phyloP scores from a whole-genome alignment of 30 jellyfish, hydroid and myxozoan species.

The Mastigias papua region DNA sequence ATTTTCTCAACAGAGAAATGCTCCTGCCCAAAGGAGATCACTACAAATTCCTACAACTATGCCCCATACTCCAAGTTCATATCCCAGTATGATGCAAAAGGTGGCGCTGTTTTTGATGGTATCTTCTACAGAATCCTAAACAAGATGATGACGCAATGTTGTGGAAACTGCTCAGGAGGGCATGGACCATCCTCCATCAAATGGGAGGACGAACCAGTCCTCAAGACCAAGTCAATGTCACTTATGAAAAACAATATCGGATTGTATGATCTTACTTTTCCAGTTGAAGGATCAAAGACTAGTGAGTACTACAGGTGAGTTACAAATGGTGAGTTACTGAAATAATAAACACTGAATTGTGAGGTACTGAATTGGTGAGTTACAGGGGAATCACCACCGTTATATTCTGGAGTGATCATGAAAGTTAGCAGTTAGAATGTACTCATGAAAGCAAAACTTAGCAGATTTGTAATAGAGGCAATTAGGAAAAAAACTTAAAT shows the following conservation, averaged over 20 bases:
- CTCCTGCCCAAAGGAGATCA: slow-evolving; percentile 73
- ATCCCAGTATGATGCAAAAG: neutral
- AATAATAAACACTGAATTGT: too few relatives aligned
- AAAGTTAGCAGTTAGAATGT: too few relatives aligned
- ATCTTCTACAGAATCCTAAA: slow-evolving; percentile 66
- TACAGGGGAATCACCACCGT: too few relatives aligned
- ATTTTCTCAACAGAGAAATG: slow-evolving; percentile 61
- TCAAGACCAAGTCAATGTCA: slow-evolving; percentile 35
- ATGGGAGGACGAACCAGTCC: slow-evolving; percentile 64
- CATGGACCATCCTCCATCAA: slow-evolving; percentile 77
- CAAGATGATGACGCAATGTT: slow-evolving; percentile 71
- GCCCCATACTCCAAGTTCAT: slow-evolving; percentile 83
- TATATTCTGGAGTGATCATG: too few relatives aligned
- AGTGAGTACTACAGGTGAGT: slow-evolving; percentile 80
- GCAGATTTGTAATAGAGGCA: too few relatives aligned
- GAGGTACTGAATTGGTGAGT: too few relatives aligned
- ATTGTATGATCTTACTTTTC: slow-evolving; percentile 68
- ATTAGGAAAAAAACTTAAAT: too few relatives aligned
- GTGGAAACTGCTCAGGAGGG: slow-evolving; percentile 91
- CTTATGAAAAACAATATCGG: slow-evolving; percentile 59
- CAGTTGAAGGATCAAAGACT: slow-evolving; percentile 66
- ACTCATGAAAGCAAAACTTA: too few relatives aligned
- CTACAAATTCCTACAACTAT: slow-evolving; percentile 74
- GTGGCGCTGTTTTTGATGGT: slow-evolving; percentile 48
- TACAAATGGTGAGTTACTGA: too few relatives aligned